A percentile compares a stretch with the other conserved stretches of the same genome.
phyloP scores from a whole-genome alignment of 2,797 vertebrate species.

The Bryconaethiops microstoma region DNA sequence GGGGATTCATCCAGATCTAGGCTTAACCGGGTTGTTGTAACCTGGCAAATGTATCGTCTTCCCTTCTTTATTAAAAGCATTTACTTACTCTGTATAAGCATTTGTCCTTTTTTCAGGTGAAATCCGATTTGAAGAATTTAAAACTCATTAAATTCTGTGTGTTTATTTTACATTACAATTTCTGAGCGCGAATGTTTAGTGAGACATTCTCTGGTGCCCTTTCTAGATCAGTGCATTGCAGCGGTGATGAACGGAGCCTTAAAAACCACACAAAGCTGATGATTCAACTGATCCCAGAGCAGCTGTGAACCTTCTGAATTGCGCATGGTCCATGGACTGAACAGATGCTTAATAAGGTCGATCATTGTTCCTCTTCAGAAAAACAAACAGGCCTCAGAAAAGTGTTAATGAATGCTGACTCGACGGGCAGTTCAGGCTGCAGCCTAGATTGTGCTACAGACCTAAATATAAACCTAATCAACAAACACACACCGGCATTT shows the following conservation, averaged over 20 bases:
- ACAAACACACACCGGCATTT: neutral
- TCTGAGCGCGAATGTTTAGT: slow-evolving; percentile 24
- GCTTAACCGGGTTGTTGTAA: neutral
- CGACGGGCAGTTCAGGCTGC: slow-evolving; percentile 19
- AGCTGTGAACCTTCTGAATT: slow-evolving; percentile 60
- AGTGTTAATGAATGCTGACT: slow-evolving; percentile 41
- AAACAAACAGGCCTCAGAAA: slow-evolving; percentile 56
- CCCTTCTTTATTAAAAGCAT: neutral
- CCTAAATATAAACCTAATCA: neutral
- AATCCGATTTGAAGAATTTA: slow-evolving; percentile 2
- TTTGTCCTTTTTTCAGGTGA: neutral
- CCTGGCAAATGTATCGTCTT: neutral
- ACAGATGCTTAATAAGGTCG: slow-evolving; percentile 79
- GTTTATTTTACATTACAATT: neutral
- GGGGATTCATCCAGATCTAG: neutral
- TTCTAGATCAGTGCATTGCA: slow-evolving; percentile 58
- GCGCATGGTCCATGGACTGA: slow-evolving; percentile 47
- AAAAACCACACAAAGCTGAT: slow-evolving; percentile 59
- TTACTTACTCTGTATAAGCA: too few relatives aligned
- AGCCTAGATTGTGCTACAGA: neutral
- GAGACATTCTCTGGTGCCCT: slow-evolving; percentile 41
- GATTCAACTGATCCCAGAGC: slow-evolving; percentile 60
- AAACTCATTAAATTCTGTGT: neutral
- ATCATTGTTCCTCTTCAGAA: slow-evolving; percentile 65
- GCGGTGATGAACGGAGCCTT: slow-evolving; percentile 68